Conservation (phyloP, 2,888 invertebrate species). For the Sepiola atlantica region DNA sequence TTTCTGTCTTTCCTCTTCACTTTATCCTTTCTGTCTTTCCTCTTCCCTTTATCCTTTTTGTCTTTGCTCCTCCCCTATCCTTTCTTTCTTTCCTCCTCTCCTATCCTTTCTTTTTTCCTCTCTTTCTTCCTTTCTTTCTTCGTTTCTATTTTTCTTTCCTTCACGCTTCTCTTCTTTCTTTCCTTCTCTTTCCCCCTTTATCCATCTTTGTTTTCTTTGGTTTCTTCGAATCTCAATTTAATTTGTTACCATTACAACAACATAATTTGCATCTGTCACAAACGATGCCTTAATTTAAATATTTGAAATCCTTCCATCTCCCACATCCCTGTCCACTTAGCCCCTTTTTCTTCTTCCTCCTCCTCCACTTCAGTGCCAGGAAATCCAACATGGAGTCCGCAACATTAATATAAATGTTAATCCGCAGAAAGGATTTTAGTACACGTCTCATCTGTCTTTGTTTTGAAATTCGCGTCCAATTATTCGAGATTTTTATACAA, state of each 20-base stretch:
- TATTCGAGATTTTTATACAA: not conserved
- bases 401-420: not conserved
- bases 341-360: not conserved
- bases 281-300: not conserved
- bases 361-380: not conserved
- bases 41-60: too few relatives aligned
- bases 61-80: too few relatives aligned
- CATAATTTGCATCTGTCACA: conserved; percentile 2
- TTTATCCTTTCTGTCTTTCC: too few relatives aligned
- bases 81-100: too few relatives aligned
- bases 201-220: not conserved
- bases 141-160: not conserved
- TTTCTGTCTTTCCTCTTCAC: too few relatives aligned
- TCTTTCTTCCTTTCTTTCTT: not conserved
- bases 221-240: not conserved
- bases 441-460: not conserved
- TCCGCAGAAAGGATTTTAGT: not conserved
- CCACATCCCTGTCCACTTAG: not conserved
- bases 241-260: not conserved
- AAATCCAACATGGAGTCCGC: not conserved
- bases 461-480: not conserved
- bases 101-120: too few relatives aligned
- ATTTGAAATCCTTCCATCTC: not conserved
- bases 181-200: not conserved
- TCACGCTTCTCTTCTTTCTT: not conserved